Base-by-base conservation (phyloP, 2,888 invertebrate species). In the Oscheius sp. region DNA sequence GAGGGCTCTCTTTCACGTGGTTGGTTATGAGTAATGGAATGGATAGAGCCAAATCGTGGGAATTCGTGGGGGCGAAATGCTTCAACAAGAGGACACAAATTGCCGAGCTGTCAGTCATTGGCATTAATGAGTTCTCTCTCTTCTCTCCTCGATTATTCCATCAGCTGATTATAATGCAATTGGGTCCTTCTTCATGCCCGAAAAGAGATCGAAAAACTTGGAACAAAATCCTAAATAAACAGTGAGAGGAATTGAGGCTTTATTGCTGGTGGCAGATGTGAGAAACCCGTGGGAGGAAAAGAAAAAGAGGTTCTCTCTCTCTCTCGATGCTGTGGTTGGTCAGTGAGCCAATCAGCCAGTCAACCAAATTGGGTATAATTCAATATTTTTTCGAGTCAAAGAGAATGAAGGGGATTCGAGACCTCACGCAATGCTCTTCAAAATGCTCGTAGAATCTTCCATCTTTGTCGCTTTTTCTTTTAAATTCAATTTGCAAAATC, bases 251-350 rank as follows among this genome's bases (percentile, higher is more conserved):
- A 23, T 34, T 17, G 17, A 37, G 55, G 34, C 34, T 55, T 55
- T 55, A 55, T 55, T 37, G 33, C n/a, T 15, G 17, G n/a, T 42
- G 42, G 27, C 52, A 52, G 52, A 52, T 52, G 52, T 52, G 52
- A n/a, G n/a, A n/a, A n/a, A n/a, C n/a, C n/a, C n/a, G 5, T 17
- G 12, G 12, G 37, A 34, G 37, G 12, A 42, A 42, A n/a, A n/a
- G n/a, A n/a, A n/a, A n/a, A n/a, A n/a, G n/a, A n/a, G n/a, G n/a
- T n/a, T n/a, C n/a, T n/a, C n/a, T n/a, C n/a, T n/a, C n/a, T n/a
- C n/a, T n/a, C n/a, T n/a, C n/a, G n/a, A n/a, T n/a, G n/a, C n/a
- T n/a, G n/a, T n/a, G n/a, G n/a, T n/a, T n/a, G n/a, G n/a, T n/a
- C n/a, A n/a, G n/a, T n/a, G n/a, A n/a, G n/a, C n/a, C n/a, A n/a